These are phyloP conservation scores for Parnassius glacialis DNA, from an alignment of 2,888 invertebrate species.

Conservation along the genomic window DNA sequence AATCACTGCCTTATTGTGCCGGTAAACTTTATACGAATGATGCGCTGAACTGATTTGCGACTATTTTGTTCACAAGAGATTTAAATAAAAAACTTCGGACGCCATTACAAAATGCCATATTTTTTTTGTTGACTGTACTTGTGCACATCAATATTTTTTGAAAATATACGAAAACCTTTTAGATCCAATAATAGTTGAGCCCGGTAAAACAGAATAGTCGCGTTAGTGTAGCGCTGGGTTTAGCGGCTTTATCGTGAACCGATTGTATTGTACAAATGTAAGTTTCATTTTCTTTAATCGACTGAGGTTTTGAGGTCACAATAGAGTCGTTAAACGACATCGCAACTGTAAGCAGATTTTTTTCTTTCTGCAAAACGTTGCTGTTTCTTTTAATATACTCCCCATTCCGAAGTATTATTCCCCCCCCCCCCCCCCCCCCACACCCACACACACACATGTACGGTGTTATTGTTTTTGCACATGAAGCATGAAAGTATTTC, in stretches of 20 bases:
- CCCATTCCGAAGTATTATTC: constrained; percentile 10
- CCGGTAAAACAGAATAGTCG: constrained; percentile 23
- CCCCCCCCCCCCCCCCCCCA: no score
- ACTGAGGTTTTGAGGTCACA: constrained; percentile 58
- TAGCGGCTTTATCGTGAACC: constrained; percentile 53
- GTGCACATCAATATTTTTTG: constrained; percentile 27
- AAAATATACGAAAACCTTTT: constrained; percentile 31
- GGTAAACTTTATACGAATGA: constrained; percentile 56
- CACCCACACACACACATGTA: constrained; percentile 51
- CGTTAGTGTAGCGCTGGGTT: constrained; percentile 50
- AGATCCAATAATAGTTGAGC: constrained; percentile 3
- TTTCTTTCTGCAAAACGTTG: constrained; percentile 65
- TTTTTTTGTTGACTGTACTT: constrained; percentile 17
- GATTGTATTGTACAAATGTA: constrained; percentile 47
- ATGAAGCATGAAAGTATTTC: constrained; percentile 79
- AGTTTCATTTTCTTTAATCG: constrained; percentile 55
- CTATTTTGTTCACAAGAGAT: constrained; percentile 37
- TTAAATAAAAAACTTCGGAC: constrained; percentile 5
- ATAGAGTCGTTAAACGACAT: constrained; percentile 52
- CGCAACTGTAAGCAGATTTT: constrained; percentile 68
- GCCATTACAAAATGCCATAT: constrained; percentile 14
- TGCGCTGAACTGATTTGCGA: constrained; percentile 38
- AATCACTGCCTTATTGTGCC: constrained; percentile 80
- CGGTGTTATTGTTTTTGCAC: constrained; percentile 60
- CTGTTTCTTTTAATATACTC: constrained; percentile 60